Evolutionary conservation across 2,888 invertebrate species (phyloP).

Genomic region (Rotaria macrura): DNA sequence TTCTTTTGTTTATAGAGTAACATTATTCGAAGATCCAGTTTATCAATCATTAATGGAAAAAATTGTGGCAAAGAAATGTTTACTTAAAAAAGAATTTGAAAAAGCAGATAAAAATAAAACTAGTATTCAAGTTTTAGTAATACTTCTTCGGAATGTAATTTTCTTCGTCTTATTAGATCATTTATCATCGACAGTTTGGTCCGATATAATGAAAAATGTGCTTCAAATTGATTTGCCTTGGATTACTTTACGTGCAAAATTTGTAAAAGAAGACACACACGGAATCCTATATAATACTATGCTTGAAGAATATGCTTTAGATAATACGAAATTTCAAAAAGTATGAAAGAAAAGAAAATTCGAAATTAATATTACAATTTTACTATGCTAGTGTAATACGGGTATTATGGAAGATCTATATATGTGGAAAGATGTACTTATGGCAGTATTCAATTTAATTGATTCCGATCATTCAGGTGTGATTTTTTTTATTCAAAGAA

Average conservation of each 20-base stretch:
- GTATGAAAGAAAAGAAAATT: not conserved
- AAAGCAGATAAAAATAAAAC: not conserved
- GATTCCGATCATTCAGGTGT: not conserved
- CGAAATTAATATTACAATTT: not conserved
- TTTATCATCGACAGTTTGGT: not conserved
- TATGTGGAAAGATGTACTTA: not conserved
- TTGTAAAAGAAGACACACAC: not conserved
- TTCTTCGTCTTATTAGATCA: not conserved
- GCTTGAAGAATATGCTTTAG: not conserved
- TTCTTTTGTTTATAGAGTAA: not conserved
- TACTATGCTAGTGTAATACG: not conserved
- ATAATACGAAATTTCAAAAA: not conserved
- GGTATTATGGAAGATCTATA: conserved; percentile 3
- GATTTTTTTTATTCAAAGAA: not conserved
- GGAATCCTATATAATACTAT: not conserved
- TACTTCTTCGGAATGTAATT: not conserved
- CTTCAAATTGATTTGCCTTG: not conserved
- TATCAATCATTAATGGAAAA: not conserved
- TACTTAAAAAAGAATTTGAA: not conserved
- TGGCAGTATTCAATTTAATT: not conserved
- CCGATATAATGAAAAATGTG: not conserved
- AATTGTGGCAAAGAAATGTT: not conserved
- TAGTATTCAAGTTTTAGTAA: not conserved
- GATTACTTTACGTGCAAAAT: not conserved
- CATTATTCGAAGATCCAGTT: conserved; percentile 1